Evolutionary conservation across 1,140 invertebrate genomes (phyloP), one percentile per base, ranked within the genome.

Genomic region (Trichonephila clavipes): DNA sequence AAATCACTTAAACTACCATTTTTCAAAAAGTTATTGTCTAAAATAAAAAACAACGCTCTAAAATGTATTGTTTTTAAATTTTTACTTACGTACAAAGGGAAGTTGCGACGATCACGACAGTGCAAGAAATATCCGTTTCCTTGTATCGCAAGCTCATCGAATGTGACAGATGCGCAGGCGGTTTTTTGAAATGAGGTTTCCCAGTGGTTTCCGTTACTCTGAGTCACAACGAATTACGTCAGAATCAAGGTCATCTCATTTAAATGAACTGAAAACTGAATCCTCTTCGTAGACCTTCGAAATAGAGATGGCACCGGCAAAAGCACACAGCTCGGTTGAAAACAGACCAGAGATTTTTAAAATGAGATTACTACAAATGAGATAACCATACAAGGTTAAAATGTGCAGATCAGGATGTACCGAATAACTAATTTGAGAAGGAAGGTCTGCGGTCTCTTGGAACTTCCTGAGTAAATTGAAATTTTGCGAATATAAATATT

Each of bases 141-240:
- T 28, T 77, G 24, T 4, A 18, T 34, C 28, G 16, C 28, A 34
- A 28, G 34, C 24, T 34, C 72, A 40, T 77, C 72, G 28, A 77
- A 77, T 77, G 28, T 77, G 72, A 77, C 72, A 77, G 72, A 40
- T 51, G 21, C 62, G 16, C 62, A 34, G 34, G 28, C 72, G 28
- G 72, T 77, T 77, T 40, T 77, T 77, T 77, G 24, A 77, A 28
- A 77, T 34, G 24, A 40, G 72, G 72, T 77, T 77, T 77, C 72
- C 72, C 72, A 77, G 72, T 19, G 28, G 72, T 77, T 77, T 77
- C 69, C 72, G 72, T 77, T 77, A 77, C 72, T 14, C 16, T 77
- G 72, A 77, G 72, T 77, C 72, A 77, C 72, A 40, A 40, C 72
- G 28, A 77, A 77, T 77, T 28, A 77, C 72, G 72, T 77, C 72